Percentiles rank a stretch among this genome's conserved stretches.
Conservation (phyloP, 1,140 invertebrate genomes). For the Atta texana region DNA sequence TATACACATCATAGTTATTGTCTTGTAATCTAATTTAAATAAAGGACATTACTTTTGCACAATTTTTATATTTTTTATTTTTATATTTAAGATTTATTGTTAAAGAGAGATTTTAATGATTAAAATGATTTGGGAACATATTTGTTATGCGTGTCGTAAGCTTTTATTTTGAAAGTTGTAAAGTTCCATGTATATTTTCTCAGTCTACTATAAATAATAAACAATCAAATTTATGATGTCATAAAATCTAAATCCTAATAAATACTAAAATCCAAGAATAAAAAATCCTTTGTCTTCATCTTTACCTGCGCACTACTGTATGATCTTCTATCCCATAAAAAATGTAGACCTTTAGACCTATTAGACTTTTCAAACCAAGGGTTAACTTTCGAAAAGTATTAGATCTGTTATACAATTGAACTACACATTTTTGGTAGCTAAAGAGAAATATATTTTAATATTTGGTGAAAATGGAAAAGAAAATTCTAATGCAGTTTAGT, state of each 20-base stretch:
- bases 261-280: too few species aligned
- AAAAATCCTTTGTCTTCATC: background rate
- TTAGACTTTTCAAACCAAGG: background rate
- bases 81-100: too few species aligned
- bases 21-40: background rate
- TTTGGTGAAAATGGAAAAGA: too few species aligned
- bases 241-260: background rate
- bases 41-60: background rate
- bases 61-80: too few species aligned
- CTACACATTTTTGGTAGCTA: too few species aligned
- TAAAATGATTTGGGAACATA: background rate
- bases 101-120: background rate
- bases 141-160: background rate
- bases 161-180: background rate
- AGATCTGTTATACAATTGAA: too few species aligned
- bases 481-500: too few species aligned
- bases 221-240: background rate
- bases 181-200: background rate
- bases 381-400: too few species aligned
- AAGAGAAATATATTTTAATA: too few species aligned
- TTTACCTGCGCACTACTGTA: background rate
- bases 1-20: background rate
- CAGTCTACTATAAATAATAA: background rate
- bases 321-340: background rate
- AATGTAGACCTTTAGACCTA: background rate